phyloP scores from a whole-genome alignment of 2,888 invertebrate genomes.

The Zygogramma bicolorata region DNA sequence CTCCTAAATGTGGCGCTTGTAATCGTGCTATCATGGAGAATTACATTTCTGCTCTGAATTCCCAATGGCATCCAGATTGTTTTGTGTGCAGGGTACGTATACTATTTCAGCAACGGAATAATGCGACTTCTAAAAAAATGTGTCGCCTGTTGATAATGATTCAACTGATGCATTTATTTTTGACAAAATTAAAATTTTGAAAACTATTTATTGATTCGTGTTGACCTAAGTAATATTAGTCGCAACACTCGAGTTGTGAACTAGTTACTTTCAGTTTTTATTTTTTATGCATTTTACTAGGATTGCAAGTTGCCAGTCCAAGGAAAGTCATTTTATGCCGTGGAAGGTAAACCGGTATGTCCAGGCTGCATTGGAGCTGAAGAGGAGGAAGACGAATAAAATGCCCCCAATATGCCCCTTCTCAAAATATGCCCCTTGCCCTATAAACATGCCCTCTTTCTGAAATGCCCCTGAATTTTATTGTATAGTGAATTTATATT shows the following conservation, averaged over 20 bases:
- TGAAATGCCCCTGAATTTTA: constrained; percentile 35
- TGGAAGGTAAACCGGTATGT: constrained; percentile 97
- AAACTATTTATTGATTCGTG: too few relatives aligned
- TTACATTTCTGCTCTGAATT: constrained; percentile 96
- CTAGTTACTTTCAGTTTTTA: neutral
- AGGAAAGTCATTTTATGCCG: constrained; percentile 96
- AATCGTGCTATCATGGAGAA: constrained; percentile 96
- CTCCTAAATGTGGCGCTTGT: constrained; percentile 98
- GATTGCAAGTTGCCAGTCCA: constrained; percentile 94
- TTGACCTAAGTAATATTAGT: too few relatives aligned
- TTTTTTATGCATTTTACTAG: constrained; percentile 68
- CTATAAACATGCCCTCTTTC: constrained; percentile 63
- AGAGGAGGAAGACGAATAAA: constrained; percentile 78
- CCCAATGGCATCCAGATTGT: constrained; percentile 99
- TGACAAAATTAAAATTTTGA: too few relatives aligned
- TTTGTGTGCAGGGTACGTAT: constrained; percentile 96
- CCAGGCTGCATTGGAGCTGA: constrained; percentile 93
- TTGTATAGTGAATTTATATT: constrained; percentile 68
- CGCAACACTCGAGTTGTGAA: too few relatives aligned
- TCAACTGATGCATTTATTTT: too few relatives aligned
- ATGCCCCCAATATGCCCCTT: constrained; percentile 49
- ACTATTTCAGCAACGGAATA: too few relatives aligned
- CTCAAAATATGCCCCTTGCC: constrained; percentile 34
- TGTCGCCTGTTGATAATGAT: too few relatives aligned
- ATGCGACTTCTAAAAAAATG: too few relatives aligned